Conservation (phyloP, 1,140 invertebrate genomes). For the Adelges cooleyi region DNA sequence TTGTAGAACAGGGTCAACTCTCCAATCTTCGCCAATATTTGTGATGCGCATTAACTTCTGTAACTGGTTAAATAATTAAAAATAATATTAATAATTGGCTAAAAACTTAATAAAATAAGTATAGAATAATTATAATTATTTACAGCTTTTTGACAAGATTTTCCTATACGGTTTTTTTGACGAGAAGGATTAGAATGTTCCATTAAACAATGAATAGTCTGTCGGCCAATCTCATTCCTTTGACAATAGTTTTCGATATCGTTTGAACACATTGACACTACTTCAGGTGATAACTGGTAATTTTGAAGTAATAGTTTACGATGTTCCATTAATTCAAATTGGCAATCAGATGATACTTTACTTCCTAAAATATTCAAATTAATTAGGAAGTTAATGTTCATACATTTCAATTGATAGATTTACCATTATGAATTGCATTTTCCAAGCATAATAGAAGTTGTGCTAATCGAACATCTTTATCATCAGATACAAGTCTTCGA, state of each 20-base stretch:
- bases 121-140: conserved; percentile 33
- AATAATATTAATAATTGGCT: background rate
- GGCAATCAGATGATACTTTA: conserved; percentile 60
- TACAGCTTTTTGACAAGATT: conserved; percentile 56
- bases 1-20: conserved; percentile 76
- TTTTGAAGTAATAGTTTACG: conserved; percentile 84
- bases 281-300: conserved; percentile 80
- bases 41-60: conserved; percentile 66
- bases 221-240: conserved; percentile 60
- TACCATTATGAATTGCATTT: conserved; percentile 62
- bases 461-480: conserved; percentile 73
- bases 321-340: conserved; percentile 80
- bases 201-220: conserved; percentile 94
- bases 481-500: conserved; percentile 58
- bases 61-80: conserved; percentile 41
- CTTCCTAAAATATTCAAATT: conserved; percentile 35
- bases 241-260: conserved; percentile 69
- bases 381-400: background rate
- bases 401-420: background rate
- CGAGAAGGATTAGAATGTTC: conserved; percentile 60
- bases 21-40: conserved; percentile 80
- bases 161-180: conserved; percentile 46
- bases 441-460: conserved; percentile 89
- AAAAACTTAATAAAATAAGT: background rate
- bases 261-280: conserved; percentile 74